Percentiles rank a stretch among this genome's conserved stretches.
Conservation (phyloP, 2,113 vertebrate species). For the Amazona guildingii region DNA sequence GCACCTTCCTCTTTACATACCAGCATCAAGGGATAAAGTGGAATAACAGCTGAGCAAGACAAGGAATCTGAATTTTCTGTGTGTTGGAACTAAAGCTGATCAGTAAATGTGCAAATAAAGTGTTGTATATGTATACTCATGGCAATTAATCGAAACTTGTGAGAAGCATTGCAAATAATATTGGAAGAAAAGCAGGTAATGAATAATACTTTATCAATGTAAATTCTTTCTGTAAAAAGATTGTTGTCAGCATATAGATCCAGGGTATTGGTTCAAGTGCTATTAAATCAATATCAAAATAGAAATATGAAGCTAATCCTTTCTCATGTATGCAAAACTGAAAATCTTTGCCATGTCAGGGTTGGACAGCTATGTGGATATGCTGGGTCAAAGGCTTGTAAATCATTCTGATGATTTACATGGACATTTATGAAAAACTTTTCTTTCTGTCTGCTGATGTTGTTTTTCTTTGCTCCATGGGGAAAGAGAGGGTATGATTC, state of each 20-base stretch:
- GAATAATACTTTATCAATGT: neutral
- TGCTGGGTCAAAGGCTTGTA: neutral
- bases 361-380: neutral
- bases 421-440: neutral
- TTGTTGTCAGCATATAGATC: neutral
- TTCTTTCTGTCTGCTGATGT: neutral
- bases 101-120: neutral
- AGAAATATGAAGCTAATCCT: neutral
- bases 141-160: neutral
- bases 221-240: neutral
- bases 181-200: neutral
- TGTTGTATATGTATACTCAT: fast-evolving
- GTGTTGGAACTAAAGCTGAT: neutral
- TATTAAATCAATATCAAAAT: neutral
- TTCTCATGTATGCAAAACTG: neutral
- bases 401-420: neutral
- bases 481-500: neutral
- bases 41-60: neutral
- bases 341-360: neutral
- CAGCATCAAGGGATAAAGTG: neutral
- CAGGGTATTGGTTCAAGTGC: neutral
- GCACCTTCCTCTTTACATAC: neutral
- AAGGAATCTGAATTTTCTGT: neutral
- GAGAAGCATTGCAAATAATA: neutral
- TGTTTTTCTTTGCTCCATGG: neutral